Evolutionary conservation across 2,888 invertebrate genomes (phyloP), one percentile per base, ranked within the genome.

Genomic region (Linyphia triangularis): DNA sequence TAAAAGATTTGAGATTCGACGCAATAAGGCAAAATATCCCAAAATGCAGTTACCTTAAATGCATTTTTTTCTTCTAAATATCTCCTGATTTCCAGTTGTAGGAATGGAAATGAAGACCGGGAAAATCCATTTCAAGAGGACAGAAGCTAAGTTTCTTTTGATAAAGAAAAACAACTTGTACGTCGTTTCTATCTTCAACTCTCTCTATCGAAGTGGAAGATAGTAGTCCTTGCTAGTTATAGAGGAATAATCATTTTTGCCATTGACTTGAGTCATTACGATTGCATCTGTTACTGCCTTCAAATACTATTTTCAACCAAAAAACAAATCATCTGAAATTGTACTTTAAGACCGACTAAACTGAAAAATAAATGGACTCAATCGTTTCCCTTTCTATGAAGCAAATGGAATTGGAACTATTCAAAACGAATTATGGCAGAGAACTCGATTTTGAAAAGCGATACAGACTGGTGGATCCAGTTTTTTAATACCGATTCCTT

Each of bases 241-340:
- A 65, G 63, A 40, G 57, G 79, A 69, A 69, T 57, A 73, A 73
- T 57, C 67, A 81, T 81, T 81, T 81, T 30, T 33, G 30, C 57
- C 57, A 6, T 67, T 9, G 79, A 24, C 43, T 81, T 19, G 79
- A 81, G 67, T 67, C 69, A 81, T 79, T 81, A 81, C 40, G 79
- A 81, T 69, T 81, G 79, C 65, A 81, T 81, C 79, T 81, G 79
- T 81, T 81, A 57, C 79, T 81, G 69, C 33, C 61, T 69, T 57
- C 67, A 37, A 57, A 81, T 69, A 69, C 79, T 67, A 57, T 69
- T 77, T 61, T 28, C 63, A 28, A 69, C 19, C 33, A 57, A 24
- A 43, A 19, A 65, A 78, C 63, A 78, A 79, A 69, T 6, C 22
- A 26, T 30, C 33, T 57, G 16, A 51, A 81, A 81, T 59, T 33